These are phyloP conservation scores for Synergus japonicus DNA, from an alignment of 2,888 invertebrate species.

Conservation along the genomic window DNA sequence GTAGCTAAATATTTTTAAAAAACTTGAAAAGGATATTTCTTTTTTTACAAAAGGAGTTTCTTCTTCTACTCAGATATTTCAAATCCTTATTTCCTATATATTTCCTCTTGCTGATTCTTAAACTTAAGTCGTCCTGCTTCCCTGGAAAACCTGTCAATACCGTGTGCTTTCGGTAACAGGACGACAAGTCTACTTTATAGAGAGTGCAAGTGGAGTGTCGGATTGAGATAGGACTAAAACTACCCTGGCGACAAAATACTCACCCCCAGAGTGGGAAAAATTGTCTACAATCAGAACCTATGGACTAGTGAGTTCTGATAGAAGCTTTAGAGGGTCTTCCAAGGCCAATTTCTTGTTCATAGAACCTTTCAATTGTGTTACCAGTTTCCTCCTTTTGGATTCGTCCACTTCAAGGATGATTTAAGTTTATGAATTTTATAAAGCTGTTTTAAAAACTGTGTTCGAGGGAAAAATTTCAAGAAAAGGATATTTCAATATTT, in stretches of 20 bases:
- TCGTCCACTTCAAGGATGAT: not conserved
- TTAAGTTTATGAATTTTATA: not conserved
- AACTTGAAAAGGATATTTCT: not conserved
- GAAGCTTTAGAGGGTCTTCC: slow-evolving; percentile 9
- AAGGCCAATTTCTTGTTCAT: not conserved
- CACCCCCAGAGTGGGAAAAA: slow-evolving; percentile 44
- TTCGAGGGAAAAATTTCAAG: too few relatives aligned
- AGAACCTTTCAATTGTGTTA: not conserved
- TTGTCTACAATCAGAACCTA: slow-evolving; percentile 12
- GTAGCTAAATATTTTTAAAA: not conserved
- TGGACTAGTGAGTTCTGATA: slow-evolving; percentile 13
- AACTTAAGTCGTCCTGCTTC: slow-evolving; percentile 24
- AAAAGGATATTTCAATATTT: too few relatives aligned
- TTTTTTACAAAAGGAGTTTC: not conserved
- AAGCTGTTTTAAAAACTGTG: not conserved
- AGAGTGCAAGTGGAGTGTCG: slow-evolving; percentile 58
- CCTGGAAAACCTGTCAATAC: slow-evolving; percentile 49
- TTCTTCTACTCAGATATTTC: not conserved
- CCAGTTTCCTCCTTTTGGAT: not conserved
- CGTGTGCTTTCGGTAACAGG: slow-evolving; percentile 42
- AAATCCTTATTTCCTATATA: not conserved
- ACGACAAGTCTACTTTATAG: not conserved
- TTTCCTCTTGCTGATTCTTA: slow-evolving; percentile 11
- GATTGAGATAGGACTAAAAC: slow-evolving; percentile 63
- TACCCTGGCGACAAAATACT: slow-evolving; percentile 59